These are phyloP conservation scores for Dryadula phaetusa DNA, from an alignment of 2,888 invertebrate species.

Conservation along the genomic window DNA sequence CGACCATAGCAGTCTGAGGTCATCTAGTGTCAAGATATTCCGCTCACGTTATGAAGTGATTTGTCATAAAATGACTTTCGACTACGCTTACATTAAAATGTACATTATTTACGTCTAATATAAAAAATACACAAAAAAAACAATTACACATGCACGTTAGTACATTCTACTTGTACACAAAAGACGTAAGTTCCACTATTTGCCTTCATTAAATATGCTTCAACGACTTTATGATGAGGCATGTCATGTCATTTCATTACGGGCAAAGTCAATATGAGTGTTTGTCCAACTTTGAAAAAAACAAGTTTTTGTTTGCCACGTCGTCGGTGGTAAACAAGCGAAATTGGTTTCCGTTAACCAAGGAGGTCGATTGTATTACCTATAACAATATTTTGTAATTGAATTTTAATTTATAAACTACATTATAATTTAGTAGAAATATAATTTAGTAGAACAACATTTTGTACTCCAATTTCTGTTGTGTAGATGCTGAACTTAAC, in stretches of 20 bases:
- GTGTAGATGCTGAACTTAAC: no score
- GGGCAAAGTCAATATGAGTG: constrained; percentile 46
- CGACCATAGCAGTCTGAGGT: no score
- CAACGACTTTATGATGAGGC: constrained; percentile 33
- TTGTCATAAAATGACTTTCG: no score
- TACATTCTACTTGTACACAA: constrained; percentile 1
- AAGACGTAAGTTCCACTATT: constrained; percentile 20
- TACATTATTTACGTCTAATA: neutral
- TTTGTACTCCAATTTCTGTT: no score
- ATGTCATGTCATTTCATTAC: constrained; percentile 25
- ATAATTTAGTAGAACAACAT: no score
- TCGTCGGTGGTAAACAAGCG: constrained; percentile 57
- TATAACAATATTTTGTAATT: constrained; percentile 7
- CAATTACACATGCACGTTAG: constrained; percentile 1
- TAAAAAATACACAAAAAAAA: constrained; percentile 3
- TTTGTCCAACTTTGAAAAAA: constrained; percentile 50
- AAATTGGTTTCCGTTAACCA: constrained; percentile 52
- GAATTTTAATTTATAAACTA: constrained; percentile 8
- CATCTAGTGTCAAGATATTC: no score
- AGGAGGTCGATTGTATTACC: constrained; percentile 28
- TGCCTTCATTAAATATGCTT: constrained; percentile 31
- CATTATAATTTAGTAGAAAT: no score
- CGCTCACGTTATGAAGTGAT: no score
- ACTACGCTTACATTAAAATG: no score
- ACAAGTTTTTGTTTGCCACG: constrained; percentile 55